phyloP scores from a whole-genome alignment of 2,113 vertebrate species.

The Ibidorhyncha struthersii region DNA sequence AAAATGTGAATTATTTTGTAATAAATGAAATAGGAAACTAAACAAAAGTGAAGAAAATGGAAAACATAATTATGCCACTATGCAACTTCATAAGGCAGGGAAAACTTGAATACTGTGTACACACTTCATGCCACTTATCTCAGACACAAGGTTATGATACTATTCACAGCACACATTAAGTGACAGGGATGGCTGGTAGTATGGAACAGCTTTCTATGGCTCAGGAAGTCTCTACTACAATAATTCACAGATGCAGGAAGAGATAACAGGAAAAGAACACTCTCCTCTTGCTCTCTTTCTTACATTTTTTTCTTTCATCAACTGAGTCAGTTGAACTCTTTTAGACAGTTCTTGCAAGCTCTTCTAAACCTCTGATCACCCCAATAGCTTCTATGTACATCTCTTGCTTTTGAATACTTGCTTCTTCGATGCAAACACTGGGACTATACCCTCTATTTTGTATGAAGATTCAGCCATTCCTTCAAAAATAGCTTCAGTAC shows the following conservation, averaged over 20 bases:
- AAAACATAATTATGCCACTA: neutral
- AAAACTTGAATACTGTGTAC: neutral
- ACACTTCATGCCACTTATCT: neutral
- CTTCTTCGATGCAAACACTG: neutral
- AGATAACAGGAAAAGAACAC: neutral
- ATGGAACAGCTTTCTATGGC: neutral
- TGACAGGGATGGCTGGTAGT: neutral
- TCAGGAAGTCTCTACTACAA: neutral
- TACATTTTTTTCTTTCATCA: neutral
- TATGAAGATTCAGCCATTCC: neutral
- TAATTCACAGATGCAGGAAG: neutral
- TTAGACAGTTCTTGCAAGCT: neutral
- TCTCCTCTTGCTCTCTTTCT: neutral
- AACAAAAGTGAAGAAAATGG: neutral
- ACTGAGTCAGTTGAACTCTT: neutral
- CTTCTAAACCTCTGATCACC: neutral
- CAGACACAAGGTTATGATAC: neutral
- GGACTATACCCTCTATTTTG: neutral
- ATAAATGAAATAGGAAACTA: neutral
- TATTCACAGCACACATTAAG: neutral
- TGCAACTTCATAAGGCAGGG: neutral
- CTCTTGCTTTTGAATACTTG: neutral
- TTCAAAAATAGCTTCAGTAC: neutral
- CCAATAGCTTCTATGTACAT: neutral
- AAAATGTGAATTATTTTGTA: neutral